Evolutionary conservation across 1,140 invertebrate species (phyloP).

Genomic region (Drosophila aff.): DNA sequence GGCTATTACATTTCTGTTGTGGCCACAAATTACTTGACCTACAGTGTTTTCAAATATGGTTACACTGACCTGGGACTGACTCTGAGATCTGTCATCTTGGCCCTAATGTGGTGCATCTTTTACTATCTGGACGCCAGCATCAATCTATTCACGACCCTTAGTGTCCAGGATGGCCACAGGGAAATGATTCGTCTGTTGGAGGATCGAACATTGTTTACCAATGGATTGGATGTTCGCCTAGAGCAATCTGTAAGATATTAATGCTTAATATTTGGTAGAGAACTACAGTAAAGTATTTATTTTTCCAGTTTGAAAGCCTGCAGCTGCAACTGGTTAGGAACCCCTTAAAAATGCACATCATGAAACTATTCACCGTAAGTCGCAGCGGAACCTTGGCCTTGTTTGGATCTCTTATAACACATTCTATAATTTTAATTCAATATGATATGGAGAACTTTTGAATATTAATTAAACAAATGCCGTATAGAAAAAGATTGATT

Average conservation of each 20-base stretch:
- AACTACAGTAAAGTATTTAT: background rate
- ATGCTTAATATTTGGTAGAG: no score
- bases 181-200: constrained; percentile 13
- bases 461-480: background rate
- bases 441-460: constrained; percentile 34
- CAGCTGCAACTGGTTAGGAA: constrained; percentile 31
- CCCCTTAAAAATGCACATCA: constrained; percentile 12
- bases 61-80: background rate
- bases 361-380: constrained; percentile 7
- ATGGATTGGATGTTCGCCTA: constrained; percentile 23
- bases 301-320: constrained; percentile 25
- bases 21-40: constrained; percentile 6
- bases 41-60: constrained; percentile 2
- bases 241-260: constrained; percentile 7
- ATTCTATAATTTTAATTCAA: constrained; percentile 38
- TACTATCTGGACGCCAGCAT: constrained; percentile 17
- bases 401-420: constrained; percentile 14
- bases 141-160: background rate
- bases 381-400: constrained; percentile 1
- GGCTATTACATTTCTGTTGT: constrained; percentile 20
- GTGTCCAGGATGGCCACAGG: constrained; percentile 10
- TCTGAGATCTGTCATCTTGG: background rate
- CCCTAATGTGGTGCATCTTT: background rate
- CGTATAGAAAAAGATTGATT: background rate
- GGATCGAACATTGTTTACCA: constrained; percentile 17